Evolutionary conservation across 2,113 vertebrate genomes (phyloP), one percentile per base, ranked within the genome.

Genomic region (Myotis davidii): DNA sequence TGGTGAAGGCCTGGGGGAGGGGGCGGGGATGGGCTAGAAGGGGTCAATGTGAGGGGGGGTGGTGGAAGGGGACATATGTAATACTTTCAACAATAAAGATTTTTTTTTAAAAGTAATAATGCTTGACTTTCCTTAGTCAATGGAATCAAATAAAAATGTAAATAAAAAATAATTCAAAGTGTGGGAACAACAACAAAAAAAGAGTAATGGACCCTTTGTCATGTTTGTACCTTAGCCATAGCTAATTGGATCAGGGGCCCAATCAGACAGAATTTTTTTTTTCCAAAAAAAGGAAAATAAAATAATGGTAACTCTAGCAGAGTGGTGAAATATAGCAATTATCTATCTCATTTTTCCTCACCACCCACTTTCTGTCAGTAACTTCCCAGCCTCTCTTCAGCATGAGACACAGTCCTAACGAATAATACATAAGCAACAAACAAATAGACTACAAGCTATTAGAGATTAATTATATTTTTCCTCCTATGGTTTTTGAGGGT

Each of bases 401-500:
- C n/a, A 67, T 12, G 25, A 87, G 23, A 92, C 39, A 93, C 2
- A 42, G 29, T 42, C 78, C 56, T 74, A 67, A 82, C 27, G 20
- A 85, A 56, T 70, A 73, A 70, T 18, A 81, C 48, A n/a, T 59
- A 88, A 81, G 27, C 42, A 72, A 82, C 32, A 48, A 64, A 79
- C 5, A 79, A 88, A 72, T 20, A 27, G 20, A 76, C 9, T 39
- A 20, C 17, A 61, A n/a, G 27, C 25, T 88, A 20, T 64, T 65
- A 91, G 64, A 11, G 21, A 34, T 6, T 81, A 37, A 88, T 93
- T 83, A 9, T 56, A 56, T 67, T 86, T 95, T 93, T 91, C 42
- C 67, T 91, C 8, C 29, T 84, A 14, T 34, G 25, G 2, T 48
- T 84, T 45, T 9, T 39, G 61, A 32, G 11, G 2, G 10, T 59